A percentile compares a stretch with the other conserved stretches of the same genome.
Conservation (phyloP, 2,888 invertebrate species). For the Laothoe populi region DNA sequence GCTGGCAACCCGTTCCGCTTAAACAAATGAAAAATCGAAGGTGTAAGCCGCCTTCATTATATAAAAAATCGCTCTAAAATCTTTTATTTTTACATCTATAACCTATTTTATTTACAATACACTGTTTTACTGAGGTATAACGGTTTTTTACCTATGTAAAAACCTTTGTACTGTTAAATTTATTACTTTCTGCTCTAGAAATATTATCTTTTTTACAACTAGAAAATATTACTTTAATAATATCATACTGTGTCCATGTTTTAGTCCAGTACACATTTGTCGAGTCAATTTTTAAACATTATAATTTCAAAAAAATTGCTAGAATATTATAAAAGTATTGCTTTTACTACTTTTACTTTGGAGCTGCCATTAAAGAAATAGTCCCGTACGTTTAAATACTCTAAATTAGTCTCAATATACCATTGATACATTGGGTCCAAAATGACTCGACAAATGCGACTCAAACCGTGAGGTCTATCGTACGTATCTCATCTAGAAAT, state of each 20-base stretch:
- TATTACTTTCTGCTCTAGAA: constrained; percentile 37
- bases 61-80: constrained; percentile 60
- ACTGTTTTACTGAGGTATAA: constrained; percentile 78
- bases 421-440: neutral
- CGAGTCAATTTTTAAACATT: constrained; percentile 1
- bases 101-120: constrained; percentile 74
- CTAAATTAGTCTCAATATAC: constrained; percentile 6
- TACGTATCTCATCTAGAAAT: constrained; percentile 50
- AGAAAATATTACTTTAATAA: constrained; percentile 33
- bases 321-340: no score
- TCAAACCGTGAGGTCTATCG: constrained; percentile 33
- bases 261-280: constrained; percentile 43
- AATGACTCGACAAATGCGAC: constrained; percentile 25
- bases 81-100: constrained; percentile 55
- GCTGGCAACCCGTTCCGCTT: constrained; percentile 38
- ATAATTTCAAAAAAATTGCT: neutral
- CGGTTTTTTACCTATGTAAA: constrained; percentile 34
- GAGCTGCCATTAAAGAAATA: neutral
- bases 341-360: no score
- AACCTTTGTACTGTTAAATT: constrained; percentile 44
- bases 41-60: constrained; percentile 66
- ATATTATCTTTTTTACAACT: constrained; percentile 33
- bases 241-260: constrained; percentile 57
- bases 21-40: constrained; percentile 43
- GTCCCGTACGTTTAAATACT: neutral